Conservation (phyloP, 2,113 vertebrate species). For the Lampris incognitus region DNA sequence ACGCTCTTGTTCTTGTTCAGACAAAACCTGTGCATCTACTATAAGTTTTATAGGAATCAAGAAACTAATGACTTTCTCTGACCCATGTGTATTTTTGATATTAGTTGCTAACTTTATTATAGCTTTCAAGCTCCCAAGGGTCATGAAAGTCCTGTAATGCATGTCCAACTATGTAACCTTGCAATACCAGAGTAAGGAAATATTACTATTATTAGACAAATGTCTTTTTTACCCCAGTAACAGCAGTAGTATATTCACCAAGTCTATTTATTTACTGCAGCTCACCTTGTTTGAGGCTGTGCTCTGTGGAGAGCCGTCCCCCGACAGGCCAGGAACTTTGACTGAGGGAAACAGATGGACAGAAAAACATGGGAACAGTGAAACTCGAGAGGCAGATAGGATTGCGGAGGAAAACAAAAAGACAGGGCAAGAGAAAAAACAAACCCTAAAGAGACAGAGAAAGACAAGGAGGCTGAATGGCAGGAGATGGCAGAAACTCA, state of each 20-base stretch:
- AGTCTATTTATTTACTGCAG: not conserved
- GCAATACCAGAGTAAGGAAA: too few species aligned
- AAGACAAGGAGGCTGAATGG: conserved; percentile 7
- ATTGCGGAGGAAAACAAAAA: not conserved
- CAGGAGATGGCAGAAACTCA: conserved; percentile 6
- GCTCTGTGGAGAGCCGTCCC: conserved; percentile 94
- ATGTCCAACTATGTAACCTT: too few species aligned
- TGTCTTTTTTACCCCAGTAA: too few species aligned
- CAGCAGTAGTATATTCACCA: too few species aligned
- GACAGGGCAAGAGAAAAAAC: not conserved
- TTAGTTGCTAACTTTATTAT: not conserved
- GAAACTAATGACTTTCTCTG: not conserved
- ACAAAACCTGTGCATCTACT: too few species aligned
- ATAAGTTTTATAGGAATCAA: not conserved
- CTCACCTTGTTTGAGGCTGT: conserved; percentile 89
- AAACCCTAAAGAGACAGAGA: not conserved
- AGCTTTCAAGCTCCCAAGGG: not conserved
- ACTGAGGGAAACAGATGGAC: conserved; percentile 62
- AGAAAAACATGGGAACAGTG: conserved; percentile 9
- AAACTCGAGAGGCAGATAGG: not conserved
- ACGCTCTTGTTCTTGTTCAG: too few species aligned
- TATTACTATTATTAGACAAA: too few species aligned
- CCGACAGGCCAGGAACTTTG: conserved; percentile 88
- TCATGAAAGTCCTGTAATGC: too few species aligned
- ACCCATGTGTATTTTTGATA: not conserved